phyloP scores from a whole-genome alignment of 2,113 vertebrate species.

The Lutjanus erythropterus region DNA sequence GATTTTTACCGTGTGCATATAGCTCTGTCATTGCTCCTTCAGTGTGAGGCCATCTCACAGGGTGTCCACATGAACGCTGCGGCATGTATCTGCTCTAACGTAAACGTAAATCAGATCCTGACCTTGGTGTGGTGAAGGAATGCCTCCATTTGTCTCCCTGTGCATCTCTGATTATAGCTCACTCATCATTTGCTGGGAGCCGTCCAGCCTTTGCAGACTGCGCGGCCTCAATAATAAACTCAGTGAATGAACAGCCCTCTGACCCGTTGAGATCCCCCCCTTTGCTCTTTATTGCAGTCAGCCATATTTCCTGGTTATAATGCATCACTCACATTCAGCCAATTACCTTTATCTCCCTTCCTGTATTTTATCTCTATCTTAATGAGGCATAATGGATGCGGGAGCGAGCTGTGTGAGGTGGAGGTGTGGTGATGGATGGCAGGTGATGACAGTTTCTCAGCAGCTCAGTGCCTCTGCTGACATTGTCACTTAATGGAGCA shows the following conservation, averaged over 20 bases:
- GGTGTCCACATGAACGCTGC: constrained; percentile 12
- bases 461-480: constrained; percentile 43
- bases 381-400: constrained; percentile 47
- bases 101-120: constrained; percentile 22
- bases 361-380: constrained; percentile 32
- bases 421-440: constrained; percentile 65
- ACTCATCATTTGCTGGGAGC: constrained; percentile 2
- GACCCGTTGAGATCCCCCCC: constrained; percentile 4
- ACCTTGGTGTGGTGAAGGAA: constrained; percentile 15
- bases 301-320: constrained; percentile 46
- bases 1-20: constrained; percentile 13
- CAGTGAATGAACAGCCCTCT: constrained; percentile 6
- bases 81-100: constrained; percentile 11
- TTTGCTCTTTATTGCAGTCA: constrained; percentile 19
- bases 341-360: constrained; percentile 39
- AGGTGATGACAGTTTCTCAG: constrained; percentile 46
- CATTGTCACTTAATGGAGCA: constrained; percentile 63
- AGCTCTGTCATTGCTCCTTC: constrained; percentile 18
- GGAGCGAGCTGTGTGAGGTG: constrained; percentile 35
- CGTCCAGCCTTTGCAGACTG: constrained; percentile 13
- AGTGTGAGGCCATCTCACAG: constrained; percentile 9
- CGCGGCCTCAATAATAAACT: constrained; percentile 20
- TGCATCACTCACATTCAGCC: constrained; percentile 32
- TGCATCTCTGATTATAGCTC: constrained; percentile 12
- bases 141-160: constrained; percentile 15